Percentiles rank a stretch among this genome's conserved stretches.
These are phyloP conservation scores for Panagrolaimus sp. DNA, from an alignment of 1,140 invertebrate genomes.

Conservation along the genomic window DNA sequence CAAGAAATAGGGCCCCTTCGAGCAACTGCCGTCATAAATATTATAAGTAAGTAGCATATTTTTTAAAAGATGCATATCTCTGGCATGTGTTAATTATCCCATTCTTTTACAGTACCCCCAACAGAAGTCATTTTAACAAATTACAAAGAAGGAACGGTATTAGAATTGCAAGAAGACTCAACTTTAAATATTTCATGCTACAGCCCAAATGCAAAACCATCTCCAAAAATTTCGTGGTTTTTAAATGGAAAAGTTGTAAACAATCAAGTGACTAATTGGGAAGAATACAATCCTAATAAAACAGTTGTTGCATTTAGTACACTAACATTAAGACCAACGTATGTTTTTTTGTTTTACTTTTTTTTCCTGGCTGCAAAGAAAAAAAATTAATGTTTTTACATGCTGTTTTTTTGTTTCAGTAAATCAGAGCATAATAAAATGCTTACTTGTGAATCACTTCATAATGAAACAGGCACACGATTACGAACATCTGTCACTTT, in stretches of 20 bases:
- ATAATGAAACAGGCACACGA: slow-evolving; percentile 36
- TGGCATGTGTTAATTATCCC: not conserved
- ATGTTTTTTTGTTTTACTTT: not conserved
- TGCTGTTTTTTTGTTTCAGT: slow-evolving; percentile 38
- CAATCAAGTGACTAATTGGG: slow-evolving; percentile 28
- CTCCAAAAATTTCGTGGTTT: slow-evolving; percentile 30
- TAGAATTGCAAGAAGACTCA: slow-evolving; percentile 38
- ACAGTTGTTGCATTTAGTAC: slow-evolving; percentile 31
- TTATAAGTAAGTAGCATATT: slow-evolving; percentile 35
- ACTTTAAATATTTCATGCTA: slow-evolving; percentile 40
- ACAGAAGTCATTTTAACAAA: slow-evolving; percentile 29
- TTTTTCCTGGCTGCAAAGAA: too few relatives aligned
- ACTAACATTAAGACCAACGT: slow-evolving; percentile 32
- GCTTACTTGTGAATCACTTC: slow-evolving; percentile 38
- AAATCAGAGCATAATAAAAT: slow-evolving; percentile 45
- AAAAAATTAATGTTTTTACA: too few relatives aligned
- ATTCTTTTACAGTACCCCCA: slow-evolving; percentile 41
- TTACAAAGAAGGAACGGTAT: slow-evolving; percentile 28
- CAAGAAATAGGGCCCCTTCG: slow-evolving; percentile 23
- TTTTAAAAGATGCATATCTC: not conserved
- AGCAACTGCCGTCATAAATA: slow-evolving; percentile 31
- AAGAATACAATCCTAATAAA: slow-evolving; percentile 29
- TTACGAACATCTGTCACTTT: slow-evolving; percentile 30
- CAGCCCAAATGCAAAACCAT: slow-evolving; percentile 30
- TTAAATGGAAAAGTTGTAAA: slow-evolving; percentile 36